These are phyloP conservation scores for Apoda limacodes DNA, from an alignment of 2,888 invertebrate genomes.

Conservation along the genomic window DNA sequence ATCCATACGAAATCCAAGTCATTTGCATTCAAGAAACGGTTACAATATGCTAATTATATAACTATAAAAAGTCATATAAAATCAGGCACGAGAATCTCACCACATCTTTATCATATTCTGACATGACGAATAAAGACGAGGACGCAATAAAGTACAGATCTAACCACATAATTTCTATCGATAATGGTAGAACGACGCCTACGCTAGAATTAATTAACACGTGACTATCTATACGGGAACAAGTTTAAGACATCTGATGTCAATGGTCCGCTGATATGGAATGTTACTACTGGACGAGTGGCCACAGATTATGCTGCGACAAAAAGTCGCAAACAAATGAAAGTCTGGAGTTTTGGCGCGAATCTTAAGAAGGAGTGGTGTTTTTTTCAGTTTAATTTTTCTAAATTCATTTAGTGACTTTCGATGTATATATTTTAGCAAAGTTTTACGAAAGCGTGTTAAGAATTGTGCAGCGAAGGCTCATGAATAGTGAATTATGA, in stretches of 20 bases:
- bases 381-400: no score
- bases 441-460: no score
- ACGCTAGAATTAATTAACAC: slow-evolving; percentile 65
- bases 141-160: slow-evolving; percentile 53
- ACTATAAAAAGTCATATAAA: slow-evolving; percentile 30
- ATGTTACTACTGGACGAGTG: slow-evolving; percentile 55
- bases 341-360: no score
- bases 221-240: slow-evolving; percentile 42
- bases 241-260: slow-evolving; percentile 50
- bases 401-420: no score
- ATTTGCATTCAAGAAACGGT: no score
- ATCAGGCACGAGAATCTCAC: slow-evolving; percentile 31
- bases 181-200: slow-evolving; percentile 56
- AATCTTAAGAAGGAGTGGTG: no score
- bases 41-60: slow-evolving; percentile 24
- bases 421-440: no score
- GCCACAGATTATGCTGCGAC: no score
- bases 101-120: slow-evolving; percentile 48
- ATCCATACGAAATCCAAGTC: no score
- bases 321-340: no score
- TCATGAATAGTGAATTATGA: no score
- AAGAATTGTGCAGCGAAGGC: no score
- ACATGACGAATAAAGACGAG: slow-evolving; percentile 36
- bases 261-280: slow-evolving; percentile 49
- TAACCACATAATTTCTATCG: slow-evolving; percentile 58